Evolutionary conservation across 2,797 vertebrate species (phyloP).

Genomic region (Cercopithecus mitis): DNA sequence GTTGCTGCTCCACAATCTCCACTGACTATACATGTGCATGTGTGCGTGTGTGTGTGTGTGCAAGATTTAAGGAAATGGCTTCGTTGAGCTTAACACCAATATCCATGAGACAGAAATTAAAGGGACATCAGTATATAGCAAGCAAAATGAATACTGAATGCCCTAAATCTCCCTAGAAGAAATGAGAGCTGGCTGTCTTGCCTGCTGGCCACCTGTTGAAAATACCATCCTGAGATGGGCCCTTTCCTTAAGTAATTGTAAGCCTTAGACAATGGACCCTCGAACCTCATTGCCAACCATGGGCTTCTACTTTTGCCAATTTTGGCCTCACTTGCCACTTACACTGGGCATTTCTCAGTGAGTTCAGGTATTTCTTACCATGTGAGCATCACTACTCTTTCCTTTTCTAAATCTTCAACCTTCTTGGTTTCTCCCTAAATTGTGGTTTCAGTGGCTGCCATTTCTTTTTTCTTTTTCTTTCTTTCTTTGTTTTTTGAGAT

Average conservation of each 20-base stretch:
- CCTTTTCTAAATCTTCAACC: neutral
- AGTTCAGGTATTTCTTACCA: neutral
- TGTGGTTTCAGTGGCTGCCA: neutral
- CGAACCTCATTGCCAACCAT: neutral
- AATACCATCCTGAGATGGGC: neutral
- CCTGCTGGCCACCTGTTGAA: neutral
- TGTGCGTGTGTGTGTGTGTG: neutral
- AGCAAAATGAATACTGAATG: neutral
- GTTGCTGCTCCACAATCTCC: neutral
- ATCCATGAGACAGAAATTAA: neutral
- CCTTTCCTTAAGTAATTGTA: neutral
- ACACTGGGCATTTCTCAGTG: neutral
- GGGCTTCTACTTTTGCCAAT: neutral
- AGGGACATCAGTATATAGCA: neutral
- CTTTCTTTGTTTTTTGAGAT: too few relatives aligned
- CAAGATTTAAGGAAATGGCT: neutral
- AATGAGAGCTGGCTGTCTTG: neutral
- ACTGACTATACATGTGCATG: neutral
- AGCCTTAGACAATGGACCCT: neutral
- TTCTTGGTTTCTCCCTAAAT: neutral
- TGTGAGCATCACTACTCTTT: neutral
- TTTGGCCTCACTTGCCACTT: neutral
- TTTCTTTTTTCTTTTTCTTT: neutral
- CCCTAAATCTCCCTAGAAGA: neutral
- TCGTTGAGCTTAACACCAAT: neutral